phyloP scores from a whole-genome alignment of 2,113 vertebrate species.

The Prunella himalayana region DNA sequence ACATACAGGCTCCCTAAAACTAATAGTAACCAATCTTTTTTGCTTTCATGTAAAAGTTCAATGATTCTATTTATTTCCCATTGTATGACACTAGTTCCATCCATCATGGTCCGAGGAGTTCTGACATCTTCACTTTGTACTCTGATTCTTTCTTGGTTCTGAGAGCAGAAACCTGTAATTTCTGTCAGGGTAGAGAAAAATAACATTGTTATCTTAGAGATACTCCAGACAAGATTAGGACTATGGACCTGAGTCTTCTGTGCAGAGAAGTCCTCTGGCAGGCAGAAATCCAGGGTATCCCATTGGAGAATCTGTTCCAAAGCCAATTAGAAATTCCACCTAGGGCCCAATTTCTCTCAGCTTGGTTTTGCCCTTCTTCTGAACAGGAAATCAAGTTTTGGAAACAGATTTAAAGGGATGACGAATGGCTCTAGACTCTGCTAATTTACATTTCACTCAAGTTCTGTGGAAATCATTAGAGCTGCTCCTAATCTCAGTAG shows the following conservation, averaged over 20 bases:
- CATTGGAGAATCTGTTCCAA: neutral
- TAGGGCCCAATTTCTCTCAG: neutral
- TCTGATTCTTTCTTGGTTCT: neutral
- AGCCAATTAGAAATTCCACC: neutral
- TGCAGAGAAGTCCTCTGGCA: neutral
- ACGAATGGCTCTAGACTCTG: neutral
- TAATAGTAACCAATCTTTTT: neutral
- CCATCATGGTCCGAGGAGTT: neutral
- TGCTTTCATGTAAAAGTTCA: neutral
- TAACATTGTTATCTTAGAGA: neutral
- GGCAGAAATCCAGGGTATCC: neutral
- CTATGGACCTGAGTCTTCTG: neutral
- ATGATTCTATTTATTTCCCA: neutral
- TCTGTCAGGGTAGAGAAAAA: conserved; percentile 6
- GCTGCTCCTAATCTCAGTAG: neutral
- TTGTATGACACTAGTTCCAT: neutral
- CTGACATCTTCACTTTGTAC: neutral
- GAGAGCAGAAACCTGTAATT: neutral
- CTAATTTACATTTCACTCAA: neutral
- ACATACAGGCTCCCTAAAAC: neutral
- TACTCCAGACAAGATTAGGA: conserved; percentile 3
- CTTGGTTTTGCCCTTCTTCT: conserved; percentile 27
- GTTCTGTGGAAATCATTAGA: neutral
- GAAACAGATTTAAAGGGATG: conserved; percentile 11
- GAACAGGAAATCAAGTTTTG: conserved; percentile 35